These are phyloP conservation scores for Ptychodera flava DNA, from an alignment of 35 echinoderm and acorn worm species.

Conservation along the genomic window DNA sequence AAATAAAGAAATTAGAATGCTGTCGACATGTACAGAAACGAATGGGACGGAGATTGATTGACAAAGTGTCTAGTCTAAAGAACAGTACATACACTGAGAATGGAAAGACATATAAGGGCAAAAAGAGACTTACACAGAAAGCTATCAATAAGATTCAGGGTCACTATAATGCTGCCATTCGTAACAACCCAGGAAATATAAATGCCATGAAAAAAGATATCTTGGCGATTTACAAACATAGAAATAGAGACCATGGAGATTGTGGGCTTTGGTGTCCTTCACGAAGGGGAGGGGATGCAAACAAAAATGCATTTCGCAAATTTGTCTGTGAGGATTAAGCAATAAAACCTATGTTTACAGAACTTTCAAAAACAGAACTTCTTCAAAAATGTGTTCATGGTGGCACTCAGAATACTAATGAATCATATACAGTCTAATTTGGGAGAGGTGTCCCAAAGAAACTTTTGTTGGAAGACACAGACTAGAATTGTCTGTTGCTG, in stretches of 20 bases:
- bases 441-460: not conserved
- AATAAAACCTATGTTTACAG: not conserved
- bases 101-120: not conserved
- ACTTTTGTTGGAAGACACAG: not conserved
- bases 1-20: not conserved
- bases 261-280: not conserved
- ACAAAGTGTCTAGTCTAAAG: not conserved
- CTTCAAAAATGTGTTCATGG: not conserved
- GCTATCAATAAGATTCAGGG: not conserved
- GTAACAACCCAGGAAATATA: not conserved
- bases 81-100: not conserved
- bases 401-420: constrained; percentile 2
- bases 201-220: not conserved
- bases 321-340: not conserved
- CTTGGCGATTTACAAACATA: no score
- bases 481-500: not conserved
- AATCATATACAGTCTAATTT: constrained; percentile 1
- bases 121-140: not conserved
- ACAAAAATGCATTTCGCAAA: not conserved
- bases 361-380: not conserved
- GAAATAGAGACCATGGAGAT: no score
- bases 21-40: not conserved
- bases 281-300: not conserved
- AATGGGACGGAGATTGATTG: not conserved
- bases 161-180: not conserved